These are phyloP conservation scores for Agriotes lineatus DNA, from an alignment of 2,888 invertebrate genomes.

Conservation along the genomic window DNA sequence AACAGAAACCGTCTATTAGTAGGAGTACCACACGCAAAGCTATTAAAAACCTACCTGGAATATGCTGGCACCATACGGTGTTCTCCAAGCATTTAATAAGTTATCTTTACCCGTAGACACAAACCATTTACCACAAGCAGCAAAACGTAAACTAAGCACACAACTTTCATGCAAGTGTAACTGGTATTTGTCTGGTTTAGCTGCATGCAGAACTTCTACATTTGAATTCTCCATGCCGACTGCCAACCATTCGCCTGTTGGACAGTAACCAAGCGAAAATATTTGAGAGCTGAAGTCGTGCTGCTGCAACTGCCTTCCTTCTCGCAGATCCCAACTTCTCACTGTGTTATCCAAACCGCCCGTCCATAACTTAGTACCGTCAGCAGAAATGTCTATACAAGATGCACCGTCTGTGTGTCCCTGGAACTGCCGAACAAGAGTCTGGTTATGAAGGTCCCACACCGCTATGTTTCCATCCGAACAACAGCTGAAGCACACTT, in stretches of 20 bases:
- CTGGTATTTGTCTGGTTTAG: constrained; percentile 95
- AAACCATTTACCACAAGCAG: constrained; percentile 98
- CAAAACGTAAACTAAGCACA: constrained; percentile 95
- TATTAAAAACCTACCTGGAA: constrained; percentile 81
- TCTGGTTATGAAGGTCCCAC: constrained; percentile 94
- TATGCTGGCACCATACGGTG: constrained; percentile 97
- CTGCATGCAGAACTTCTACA: constrained; percentile 93
- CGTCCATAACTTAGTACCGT: constrained; percentile 91
- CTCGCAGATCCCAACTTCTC: constrained; percentile 94
- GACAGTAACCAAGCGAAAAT: constrained; percentile 87
- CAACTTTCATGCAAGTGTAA: constrained; percentile 96
- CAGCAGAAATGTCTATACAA: constrained; percentile 96
- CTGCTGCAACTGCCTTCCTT: constrained; percentile 93
- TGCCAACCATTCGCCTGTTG: constrained; percentile 96
- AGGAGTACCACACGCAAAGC: not conserved
- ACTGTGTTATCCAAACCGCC: constrained; percentile 98
- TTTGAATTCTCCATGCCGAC: constrained; percentile 99
- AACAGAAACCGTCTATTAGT: constrained; percentile 63
- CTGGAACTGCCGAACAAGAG: constrained; percentile 89
- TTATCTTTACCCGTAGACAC: constrained; percentile 99
- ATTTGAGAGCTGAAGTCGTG: constrained; percentile 95
- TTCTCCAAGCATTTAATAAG: constrained; percentile 96
- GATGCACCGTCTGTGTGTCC: constrained; percentile 98
- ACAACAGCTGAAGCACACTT: constrained; percentile 98
- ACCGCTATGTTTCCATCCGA: constrained; percentile 98